Base-by-base conservation (phyloP, 2,888 invertebrate genomes). In the Anthoptus insignis region DNA sequence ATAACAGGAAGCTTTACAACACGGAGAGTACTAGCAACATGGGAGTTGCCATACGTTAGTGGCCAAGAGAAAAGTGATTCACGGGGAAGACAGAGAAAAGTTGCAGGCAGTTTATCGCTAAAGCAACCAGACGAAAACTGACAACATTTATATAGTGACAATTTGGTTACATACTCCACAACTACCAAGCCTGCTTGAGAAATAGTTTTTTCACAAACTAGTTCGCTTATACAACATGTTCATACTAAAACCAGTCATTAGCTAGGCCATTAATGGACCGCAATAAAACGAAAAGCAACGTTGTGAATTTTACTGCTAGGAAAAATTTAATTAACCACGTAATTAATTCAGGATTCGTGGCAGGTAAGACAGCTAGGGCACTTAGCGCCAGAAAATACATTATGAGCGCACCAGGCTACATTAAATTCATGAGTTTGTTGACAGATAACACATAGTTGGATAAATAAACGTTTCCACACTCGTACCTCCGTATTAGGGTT, bases 311-410 rank as follows among this genome's bases (percentile, higher is more conserved):
- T 29, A 22, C 21, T 60, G 52, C 37, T 50, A 50, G 50, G 47
- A 79, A 78, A 81, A 78, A 78, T 71, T 76, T 81, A 78, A 82
- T 82, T 80, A 80, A 77, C 73, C 76, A 69, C 70, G 70, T 81
- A 80, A 83, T 83, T 81, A 80, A 83, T 82, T 81, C 79, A 78
- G 74, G 79, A 77, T 77, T 76, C 78, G 79, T 77, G 77, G 69
- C 66, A 70, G 69, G 67, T 64, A 69, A 72, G 70, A 73, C 70
- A 72, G 74, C 68, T 61, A 59, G 54, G 63, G 70, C 73, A 74
- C 76, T 79, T 76, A 75, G 71, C 68, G 73, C 67, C 70, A 67
- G 73, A 74, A 76, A 76, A 77, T 70, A 76, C 75, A 77, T 78
- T 75, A 73, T 69, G 68, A 69, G 66, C 39, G 52, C 24, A 29